Evolutionary conservation across 2,888 invertebrate species (phyloP), one percentile per base, ranked within the genome.

Genomic region (Agrochola circellaris): DNA sequence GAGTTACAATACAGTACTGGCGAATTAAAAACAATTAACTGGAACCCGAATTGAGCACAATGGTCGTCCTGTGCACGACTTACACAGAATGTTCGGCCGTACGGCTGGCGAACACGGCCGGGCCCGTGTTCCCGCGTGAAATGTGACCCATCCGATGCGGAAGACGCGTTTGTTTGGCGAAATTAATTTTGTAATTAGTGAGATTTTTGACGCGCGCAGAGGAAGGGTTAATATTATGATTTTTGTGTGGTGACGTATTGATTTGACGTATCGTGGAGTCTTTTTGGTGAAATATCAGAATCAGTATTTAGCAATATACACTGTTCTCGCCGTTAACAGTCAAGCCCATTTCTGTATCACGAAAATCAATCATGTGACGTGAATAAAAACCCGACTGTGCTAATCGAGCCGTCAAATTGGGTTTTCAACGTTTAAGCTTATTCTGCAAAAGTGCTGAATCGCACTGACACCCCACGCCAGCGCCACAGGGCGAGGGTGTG

Each of bases 1-100:
- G 94, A 95, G 93, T 93, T 94, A 95, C 95, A 96, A 95, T 94
- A 94, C 95, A 92, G 89, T 92, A 92, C 92, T 91, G 91, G 93
- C 93, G 95, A 95, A 96, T 96, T 96, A 95, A 96, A 96, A 96
- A 96, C 96, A 96, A 96, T 96, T 96, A 96, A 95, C 95, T 94
- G 87, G 89, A 87, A 84, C 89, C 95, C 93, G 95, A 95, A 95
- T 95, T 95, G 95, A 95, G 94, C 93, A 96, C 96, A 96, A 96
- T 96, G 95, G 94, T 90, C 91, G 91, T 81, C 86, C 84, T 85
- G 91, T 84, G 93, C 95, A 95, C 96, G 96, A 95, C 93, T 93
- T 84, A 86, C 86, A 83, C 77, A 75, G 79, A 85, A 85, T 83
- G 85, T 81, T 82, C 79, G 79, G 82, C 79, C 77, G 81, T 81